These are phyloP conservation scores for Nomada ferruginata DNA, from an alignment of 2,888 invertebrate species.

Conservation along the genomic window DNA sequence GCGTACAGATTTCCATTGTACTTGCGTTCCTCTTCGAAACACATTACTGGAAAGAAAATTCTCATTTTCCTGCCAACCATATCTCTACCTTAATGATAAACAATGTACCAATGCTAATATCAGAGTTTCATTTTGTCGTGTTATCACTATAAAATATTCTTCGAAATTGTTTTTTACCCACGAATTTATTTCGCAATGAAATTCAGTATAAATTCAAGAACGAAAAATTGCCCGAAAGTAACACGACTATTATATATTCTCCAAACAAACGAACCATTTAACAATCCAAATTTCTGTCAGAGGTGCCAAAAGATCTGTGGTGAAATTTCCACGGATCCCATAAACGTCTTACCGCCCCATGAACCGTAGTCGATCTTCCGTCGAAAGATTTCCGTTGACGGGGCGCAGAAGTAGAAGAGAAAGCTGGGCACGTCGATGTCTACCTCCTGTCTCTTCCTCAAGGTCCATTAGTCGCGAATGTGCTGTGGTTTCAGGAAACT, in stretches of 20 bases:
- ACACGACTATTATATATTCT: neutral
- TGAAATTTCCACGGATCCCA: slow-evolving; percentile 32
- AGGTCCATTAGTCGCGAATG: slow-evolving; percentile 71
- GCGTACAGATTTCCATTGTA: slow-evolving; percentile 33
- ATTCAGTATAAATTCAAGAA: no score
- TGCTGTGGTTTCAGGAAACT: slow-evolving; percentile 68
- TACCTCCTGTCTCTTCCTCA: slow-evolving; percentile 58
- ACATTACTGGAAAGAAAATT: neutral
- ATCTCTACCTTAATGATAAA: neutral
- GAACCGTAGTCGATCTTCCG: slow-evolving; percentile 2
- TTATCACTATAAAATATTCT: neutral
- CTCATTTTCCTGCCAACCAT: neutral
- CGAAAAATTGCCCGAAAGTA: no score
- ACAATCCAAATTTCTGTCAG: neutral
- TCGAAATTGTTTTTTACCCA: neutral
- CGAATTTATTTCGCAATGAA: no score
- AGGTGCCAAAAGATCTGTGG: neutral
- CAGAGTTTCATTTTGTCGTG: no score
- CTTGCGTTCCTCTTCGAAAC: slow-evolving; percentile 4
- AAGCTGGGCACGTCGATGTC: slow-evolving; percentile 52
- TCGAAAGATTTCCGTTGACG: slow-evolving; percentile 37
- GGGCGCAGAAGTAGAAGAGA: neutral
- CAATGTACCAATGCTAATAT: no score
- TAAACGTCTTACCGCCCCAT: slow-evolving; percentile 25
- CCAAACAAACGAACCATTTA: neutral